Evolutionary conservation across 2,797 vertebrate species (phyloP).

Genomic region (Falco rusticolus): DNA sequence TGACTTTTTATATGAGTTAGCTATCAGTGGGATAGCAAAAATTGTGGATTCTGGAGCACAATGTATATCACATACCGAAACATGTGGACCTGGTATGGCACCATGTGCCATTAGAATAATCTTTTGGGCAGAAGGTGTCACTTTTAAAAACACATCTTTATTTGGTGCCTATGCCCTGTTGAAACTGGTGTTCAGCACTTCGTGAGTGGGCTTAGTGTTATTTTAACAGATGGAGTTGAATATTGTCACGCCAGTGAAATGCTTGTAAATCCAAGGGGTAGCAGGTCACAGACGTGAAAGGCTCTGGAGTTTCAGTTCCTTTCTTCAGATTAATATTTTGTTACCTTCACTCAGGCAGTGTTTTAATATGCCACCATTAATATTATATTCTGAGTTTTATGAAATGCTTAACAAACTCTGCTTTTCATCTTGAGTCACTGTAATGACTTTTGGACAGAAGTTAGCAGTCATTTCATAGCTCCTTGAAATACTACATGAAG

Average conservation of each 20-base stretch:
- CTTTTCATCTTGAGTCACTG: neutral
- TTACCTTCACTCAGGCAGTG: neutral
- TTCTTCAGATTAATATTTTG: neutral
- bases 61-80: neutral
- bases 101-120: neutral
- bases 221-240: slow-evolving; percentile 35
- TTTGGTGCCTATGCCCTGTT: slow-evolving; percentile 33
- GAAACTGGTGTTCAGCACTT: slow-evolving; percentile 26
- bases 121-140: neutral
- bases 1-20: neutral
- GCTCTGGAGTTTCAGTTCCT: neutral
- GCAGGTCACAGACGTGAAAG: neutral
- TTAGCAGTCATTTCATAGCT: neutral
- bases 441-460: neutral
- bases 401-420: neutral
- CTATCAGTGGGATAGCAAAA: neutral
- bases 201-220: slow-evolving; percentile 32
- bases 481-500: neutral
- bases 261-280: neutral
- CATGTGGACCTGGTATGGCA: neutral
- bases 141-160: slow-evolving; percentile 14
- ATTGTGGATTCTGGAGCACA: neutral
- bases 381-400: neutral
- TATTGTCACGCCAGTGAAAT: neutral
- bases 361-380: neutral